Conservation (phyloP, 2,113 vertebrate species). For the Poeciliopsis turrubarensis region DNA sequence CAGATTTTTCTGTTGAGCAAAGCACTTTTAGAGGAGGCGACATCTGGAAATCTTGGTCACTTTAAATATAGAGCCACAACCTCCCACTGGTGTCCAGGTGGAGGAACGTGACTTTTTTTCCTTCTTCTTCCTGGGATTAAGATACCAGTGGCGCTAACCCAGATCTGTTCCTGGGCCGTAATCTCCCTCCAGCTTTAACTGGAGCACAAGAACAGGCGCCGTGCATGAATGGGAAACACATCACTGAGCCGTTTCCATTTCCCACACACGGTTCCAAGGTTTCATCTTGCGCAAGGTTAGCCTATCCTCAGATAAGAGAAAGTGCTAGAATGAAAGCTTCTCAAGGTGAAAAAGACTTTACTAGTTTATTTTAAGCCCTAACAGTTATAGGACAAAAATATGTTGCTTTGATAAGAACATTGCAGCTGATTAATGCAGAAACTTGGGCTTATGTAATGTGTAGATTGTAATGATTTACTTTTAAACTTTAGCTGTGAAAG, state of each 20-base stretch:
- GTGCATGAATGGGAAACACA: conserved; percentile 21
- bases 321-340: background rate
- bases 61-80: background rate
- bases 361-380: background rate
- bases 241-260: conserved; percentile 4
- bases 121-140: background rate
- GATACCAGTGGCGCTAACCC: conserved; percentile 18
- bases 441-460: background rate
- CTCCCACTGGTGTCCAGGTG: background rate
- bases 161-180: conserved; percentile 36
- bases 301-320: background rate
- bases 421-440: background rate
- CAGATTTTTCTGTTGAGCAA: background rate
- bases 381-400: background rate
- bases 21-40: background rate
- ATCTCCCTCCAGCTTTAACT: conserved; percentile 52
- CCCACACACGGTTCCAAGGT: conserved; percentile 26
- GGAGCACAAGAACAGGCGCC: background rate
- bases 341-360: background rate
- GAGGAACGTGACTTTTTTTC: background rate
- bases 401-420: background rate
- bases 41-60: background rate
- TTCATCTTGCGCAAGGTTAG: conserved; percentile 9
- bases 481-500: background rate
- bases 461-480: background rate